Conservation (phyloP, 2,888 invertebrate genomes). For the Epinotia nisella region DNA sequence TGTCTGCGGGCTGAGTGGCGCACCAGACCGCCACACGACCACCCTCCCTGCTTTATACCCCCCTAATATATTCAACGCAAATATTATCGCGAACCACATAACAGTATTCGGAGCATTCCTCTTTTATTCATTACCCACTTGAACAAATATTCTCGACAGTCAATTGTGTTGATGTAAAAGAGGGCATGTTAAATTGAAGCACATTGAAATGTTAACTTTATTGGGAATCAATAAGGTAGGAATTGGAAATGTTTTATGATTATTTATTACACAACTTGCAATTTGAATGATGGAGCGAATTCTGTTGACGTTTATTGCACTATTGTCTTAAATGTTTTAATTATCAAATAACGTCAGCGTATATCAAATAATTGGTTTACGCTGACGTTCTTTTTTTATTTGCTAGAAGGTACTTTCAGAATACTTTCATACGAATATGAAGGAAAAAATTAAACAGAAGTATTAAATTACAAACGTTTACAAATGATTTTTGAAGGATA, state of each 20-base stretch:
- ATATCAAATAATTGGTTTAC: background rate
- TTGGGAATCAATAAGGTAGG: background rate
- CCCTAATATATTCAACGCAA: conserved; percentile 32
- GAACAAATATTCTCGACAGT: conserved; percentile 21
- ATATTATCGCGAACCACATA: conserved; percentile 33
- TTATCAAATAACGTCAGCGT: background rate
- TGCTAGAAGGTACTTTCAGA: too few relatives aligned
- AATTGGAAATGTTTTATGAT: background rate
- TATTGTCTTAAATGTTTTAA: background rate
- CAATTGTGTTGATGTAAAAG: background rate
- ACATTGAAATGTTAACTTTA: background rate
- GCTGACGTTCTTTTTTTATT: too few relatives aligned
- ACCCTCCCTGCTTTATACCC: conserved; percentile 15
- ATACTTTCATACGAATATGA: too few relatives aligned
- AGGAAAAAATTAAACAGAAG: too few relatives aligned
- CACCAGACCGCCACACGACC: background rate
- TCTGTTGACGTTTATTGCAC: conserved; percentile 4
- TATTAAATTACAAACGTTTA: too few relatives aligned
- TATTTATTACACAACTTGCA: background rate
- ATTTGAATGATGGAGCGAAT: background rate
- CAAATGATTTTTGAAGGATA: too few relatives aligned
- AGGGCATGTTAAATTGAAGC: background rate
- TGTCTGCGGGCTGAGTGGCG: background rate
- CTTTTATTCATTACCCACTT: conserved; percentile 20
- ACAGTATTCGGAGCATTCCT: background rate